Base-by-base conservation (phyloP, 2,888 invertebrate species). In the Euzetes globulus region DNA sequence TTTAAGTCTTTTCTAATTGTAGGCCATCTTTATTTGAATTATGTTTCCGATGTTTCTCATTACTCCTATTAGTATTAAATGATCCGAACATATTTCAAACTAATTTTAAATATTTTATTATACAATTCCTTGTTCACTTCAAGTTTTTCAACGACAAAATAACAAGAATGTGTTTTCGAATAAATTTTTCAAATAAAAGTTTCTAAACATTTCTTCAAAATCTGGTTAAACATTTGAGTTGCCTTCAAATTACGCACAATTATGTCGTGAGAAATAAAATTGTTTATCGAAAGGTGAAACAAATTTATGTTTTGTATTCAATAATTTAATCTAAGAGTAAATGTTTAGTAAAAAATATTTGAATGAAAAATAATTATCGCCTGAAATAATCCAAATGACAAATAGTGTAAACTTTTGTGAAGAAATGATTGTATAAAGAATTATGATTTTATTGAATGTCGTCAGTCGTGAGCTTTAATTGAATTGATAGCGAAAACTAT, bases 401-500 rank as follows among this genome's bases (percentile, higher is more conserved):
- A 25, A 37, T 65, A 37, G 29, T 37, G 19, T 37, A 4, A 13
- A 37, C 2, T 41, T n/a, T 2, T 60, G 2, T 4, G 5, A 5
- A 11, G 7, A 65, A 65, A 37, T 65, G 65, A 27, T 27, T 50
- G 50, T n/a, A n/a, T 50, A 58, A 22, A 58, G 58, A 58, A 65
- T 27, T 65, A 65, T 65, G 65, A 65, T 65, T 65, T 65, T 29
- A 37, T 65, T 7, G 4, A 33, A 37, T 4, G 29, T 29, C 65
- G 29, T 33, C 33, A 33, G 65, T 33, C 65, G 65, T 65, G 33
- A 33, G 37, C 65, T 65, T 37, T 37, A 65, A 65, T 65, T 65
- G 65, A 65, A 65, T 65, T n/a, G 37, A 65, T 65, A 33, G 65
- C 17, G 27, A 27, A 33, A 65, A 37, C 11, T 37, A 65, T 65